Base-by-base conservation (phyloP, 2,113 vertebrate species). In the Lota lota region DNA sequence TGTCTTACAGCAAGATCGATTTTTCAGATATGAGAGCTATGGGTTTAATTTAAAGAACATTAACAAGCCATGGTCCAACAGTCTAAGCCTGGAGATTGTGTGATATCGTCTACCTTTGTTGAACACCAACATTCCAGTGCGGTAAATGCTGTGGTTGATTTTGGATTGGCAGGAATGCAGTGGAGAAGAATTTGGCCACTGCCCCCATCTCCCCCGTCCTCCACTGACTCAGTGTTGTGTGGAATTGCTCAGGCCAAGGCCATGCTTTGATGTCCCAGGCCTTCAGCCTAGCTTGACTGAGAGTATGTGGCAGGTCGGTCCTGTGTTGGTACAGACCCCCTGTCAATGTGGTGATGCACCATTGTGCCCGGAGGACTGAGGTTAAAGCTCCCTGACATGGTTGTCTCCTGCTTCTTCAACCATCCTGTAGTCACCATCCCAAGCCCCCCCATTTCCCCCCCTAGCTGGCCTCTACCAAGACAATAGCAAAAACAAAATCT, bases 251-350 rank as follows among this genome's bases (percentile, higher is more conserved):
- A 66, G 67, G 69, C 74, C 73, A 69, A 66, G 72, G 76, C 24
- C 24, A 61, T 24, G 67, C 75, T 88, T 84, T 85, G 79, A 87
- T 79, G 83, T 75, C 47, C 0, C 0, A 57, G 53, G 53, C 51
- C 67, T 61, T 84, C 83, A 78, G 24, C 71, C 69, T 78, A 75
- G 71, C 59, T 89, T 82, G 76, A 85, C 83, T 81, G 33, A 8
- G 21, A 77, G 78, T 75, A 87, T 87, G 88, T 87, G 85, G 78
- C 86, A 87, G 74, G 77, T 75, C 85, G 82, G 85, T 85, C 85
- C 12, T 47, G 40, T 47, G 40, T 47, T 47, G 40, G 12, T 47
- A 11, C 10, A 47, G 40, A 14, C 40, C 58, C 61, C 57, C 20
- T 19, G 36, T 63, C 47, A 62, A 66, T 56, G 40, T 36, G 33